Conservation (phyloP, 2,113 vertebrate species). For the Origma solitaria region DNA sequence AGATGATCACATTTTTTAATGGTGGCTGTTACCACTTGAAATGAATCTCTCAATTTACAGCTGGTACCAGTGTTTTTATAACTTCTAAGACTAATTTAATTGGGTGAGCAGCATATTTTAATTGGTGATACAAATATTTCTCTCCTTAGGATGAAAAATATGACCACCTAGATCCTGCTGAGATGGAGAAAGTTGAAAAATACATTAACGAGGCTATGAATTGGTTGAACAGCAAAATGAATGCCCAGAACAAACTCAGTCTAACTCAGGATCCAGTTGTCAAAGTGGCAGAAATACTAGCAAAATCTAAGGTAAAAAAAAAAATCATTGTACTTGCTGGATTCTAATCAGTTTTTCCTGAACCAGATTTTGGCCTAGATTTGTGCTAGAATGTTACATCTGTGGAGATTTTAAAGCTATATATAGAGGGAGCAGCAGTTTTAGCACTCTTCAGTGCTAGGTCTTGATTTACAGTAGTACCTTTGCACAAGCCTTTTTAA, state of each 20-base stretch:
- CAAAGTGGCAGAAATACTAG: slow-evolving; percentile 88
- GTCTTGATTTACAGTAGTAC: background rate
- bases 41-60: background rate
- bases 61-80: background rate
- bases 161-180: slow-evolving; percentile 80
- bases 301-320: slow-evolving; percentile 84
- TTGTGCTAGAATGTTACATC: background rate
- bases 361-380: background rate
- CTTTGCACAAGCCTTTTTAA: background rate
- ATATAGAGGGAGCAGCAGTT: background rate
- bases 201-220: slow-evolving; percentile 82
- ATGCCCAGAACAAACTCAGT: slow-evolving; percentile 85
- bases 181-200: slow-evolving; percentile 86
- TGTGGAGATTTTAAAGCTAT: background rate
- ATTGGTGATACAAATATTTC: background rate
- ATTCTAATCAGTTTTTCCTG: background rate
- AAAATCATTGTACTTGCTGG: background rate
- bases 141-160: slow-evolving; percentile 85
- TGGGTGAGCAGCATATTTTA: background rate
- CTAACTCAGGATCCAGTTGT: slow-evolving; percentile 88
- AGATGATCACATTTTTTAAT: background rate
- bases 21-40: background rate
- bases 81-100: background rate
- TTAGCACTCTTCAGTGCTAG: background rate
- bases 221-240: slow-evolving; percentile 93